Base-by-base conservation (phyloP, 2,797 vertebrate genomes). In the Mastacembelus armatus region DNA sequence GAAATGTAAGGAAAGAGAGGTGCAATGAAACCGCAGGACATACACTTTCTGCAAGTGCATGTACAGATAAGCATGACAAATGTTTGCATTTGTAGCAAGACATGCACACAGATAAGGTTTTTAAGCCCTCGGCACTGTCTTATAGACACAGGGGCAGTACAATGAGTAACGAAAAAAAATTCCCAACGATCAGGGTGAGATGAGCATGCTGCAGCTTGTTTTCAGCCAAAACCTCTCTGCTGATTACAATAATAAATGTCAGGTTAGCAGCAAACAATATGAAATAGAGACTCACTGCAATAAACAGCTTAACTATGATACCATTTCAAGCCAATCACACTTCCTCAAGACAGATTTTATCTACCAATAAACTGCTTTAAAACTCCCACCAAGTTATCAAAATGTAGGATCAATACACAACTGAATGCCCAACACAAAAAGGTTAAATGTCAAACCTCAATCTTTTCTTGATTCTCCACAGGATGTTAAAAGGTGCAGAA, bases 131-230 rank as follows among this genome's bases (percentile, higher is more conserved):
- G 4, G 66, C 27, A 15, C 18, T 62, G 81, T 70, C 59, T 83
- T n/a, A 19, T 73, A 83, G 80, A 74, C 30, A 18, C 10, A 11
- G 40, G 33, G 81, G 35, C 29, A 21, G 61, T 19, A 10, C 32
- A 33, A 10, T 27, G 39, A 11, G 38, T 40, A 76, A 74, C 48
- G 56, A 30, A 51, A 74, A 30, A 66, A 51, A 42, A 49, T 45
- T 64, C 42, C 1, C 40, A 30, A 40, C 57, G 52, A 63, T 32
- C 2, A 42, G 12, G 49, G 39, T 69, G 22, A 59, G 66, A 56
- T 22, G 60, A 80, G 78, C 81, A 2, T 79, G 84, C 43, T 24
- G 50, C 49, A 64, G 65, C 86, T 49, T 27, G 86, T 84, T 76
- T 52, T 42, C 3, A 54, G 40, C 69, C 65, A 59, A 81, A 81